A percentile compares a stretch with the other conserved stretches of the same genome.
Evolutionary conservation across 2,888 invertebrate genomes (phyloP).

Genomic region (Cephus pygmeus): DNA sequence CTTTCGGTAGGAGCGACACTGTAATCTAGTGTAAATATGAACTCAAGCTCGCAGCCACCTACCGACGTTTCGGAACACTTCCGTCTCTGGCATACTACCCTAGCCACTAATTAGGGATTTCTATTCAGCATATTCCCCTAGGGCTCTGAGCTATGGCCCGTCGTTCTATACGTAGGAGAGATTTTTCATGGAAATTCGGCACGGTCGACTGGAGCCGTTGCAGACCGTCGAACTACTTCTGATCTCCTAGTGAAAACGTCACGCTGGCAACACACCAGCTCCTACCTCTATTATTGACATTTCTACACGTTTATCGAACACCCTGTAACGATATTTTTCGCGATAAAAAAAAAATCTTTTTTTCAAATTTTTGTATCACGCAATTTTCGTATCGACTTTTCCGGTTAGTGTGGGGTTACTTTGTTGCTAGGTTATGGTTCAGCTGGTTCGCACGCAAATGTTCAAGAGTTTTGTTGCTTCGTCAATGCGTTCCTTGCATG

Average conservation of each 20-base stretch:
- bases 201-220: not conserved
- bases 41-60: not conserved
- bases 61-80: conserved; percentile 26
- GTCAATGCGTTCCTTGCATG: too few species aligned
- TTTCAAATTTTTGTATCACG: too few species aligned
- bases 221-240: conserved; percentile 3
- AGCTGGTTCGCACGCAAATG: too few species aligned
- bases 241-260: conserved; percentile 16
- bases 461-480: too few species aligned
- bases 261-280: conserved; percentile 1
- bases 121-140: conserved; percentile 39
- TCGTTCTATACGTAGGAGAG: not conserved
- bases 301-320: not conserved
- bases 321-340: too few species aligned
- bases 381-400: too few species aligned
- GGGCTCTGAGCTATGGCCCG: not conserved
- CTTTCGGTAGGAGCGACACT: not conserved
- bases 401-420: too few species aligned
- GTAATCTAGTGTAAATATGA: not conserved
- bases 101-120: conserved; percentile 53
- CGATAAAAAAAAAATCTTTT: too few species aligned
- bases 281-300: not conserved
- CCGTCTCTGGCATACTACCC: conserved; percentile 43
- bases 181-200: not conserved
- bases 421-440: too few species aligned